Evolutionary conservation across 2,888 invertebrate genomes (phyloP), one percentile per base, ranked within the genome.

Genomic region (Tenthredo distinguenda): DNA sequence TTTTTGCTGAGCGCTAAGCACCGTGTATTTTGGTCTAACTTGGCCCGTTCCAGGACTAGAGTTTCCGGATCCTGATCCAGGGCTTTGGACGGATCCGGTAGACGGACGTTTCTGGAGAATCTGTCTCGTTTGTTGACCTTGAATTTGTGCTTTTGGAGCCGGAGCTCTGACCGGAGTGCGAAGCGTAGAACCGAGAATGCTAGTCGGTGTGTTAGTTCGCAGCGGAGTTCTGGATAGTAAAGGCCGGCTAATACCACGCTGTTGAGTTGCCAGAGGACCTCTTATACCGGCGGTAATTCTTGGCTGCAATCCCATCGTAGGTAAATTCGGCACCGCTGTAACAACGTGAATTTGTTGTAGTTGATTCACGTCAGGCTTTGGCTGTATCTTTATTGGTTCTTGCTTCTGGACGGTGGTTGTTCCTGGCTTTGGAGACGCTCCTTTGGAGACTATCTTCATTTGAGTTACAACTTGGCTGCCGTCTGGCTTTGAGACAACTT

Each of bases 341-440:
- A 93, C 92, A 15, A 93, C 91, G 87, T 93, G 93, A 87, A 93
- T 93, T 88, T 93, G 93, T 85, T 91, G 93, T 76, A 92, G 84
- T 85, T 88, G 91, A 87, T 87, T 89, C 72, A 91, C 92, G 86
- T 93, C 93, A n/a, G 93, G 93, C 85, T 93, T 93, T 15, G 93
- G 93, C 82, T 93, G 93, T 85, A 93, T 93, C 87, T 93, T 93
- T 65, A 93, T 90, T 12, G 93, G 93, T 84, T 93, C 93, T 26
- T 85, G 89, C 88, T 93, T 93, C 68, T 91, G 90, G 68, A 89
- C 85, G 77, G 68, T 85, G 0, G 86, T 86, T 82, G 87, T 88
- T 40, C 87, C 87, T 87, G 84, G 87, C 50, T 87, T 89, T 87
- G 76, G 88, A 18, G 88, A 86, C 5, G 90, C 85, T 9, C 90